Conservation (phyloP, 2,888 invertebrate genomes). For the Drosophila siamana region DNA sequence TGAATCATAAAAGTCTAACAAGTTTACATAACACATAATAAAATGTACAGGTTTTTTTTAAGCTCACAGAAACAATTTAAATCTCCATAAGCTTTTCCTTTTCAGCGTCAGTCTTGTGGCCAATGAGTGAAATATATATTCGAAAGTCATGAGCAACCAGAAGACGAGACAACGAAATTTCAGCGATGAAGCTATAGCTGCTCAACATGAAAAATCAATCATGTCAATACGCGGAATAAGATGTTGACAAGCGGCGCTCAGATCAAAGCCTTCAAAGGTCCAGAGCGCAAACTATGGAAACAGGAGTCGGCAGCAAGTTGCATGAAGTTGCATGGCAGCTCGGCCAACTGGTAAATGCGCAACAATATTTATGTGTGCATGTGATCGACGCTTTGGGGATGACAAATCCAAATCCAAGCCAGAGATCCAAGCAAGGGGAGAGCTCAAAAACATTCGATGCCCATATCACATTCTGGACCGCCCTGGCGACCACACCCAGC, state of each 20-base stretch:
- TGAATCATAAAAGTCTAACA: too few relatives aligned
- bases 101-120: not conserved
- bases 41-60: too few relatives aligned
- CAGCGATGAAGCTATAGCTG: constrained; percentile 42
- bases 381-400: constrained; percentile 56
- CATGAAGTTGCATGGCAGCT: constrained; percentile 12
- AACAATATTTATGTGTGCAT: constrained; percentile 63
- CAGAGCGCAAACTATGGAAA: too few relatives aligned
- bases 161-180: constrained; percentile 37
- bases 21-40: too few relatives aligned
- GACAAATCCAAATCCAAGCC: constrained; percentile 68
- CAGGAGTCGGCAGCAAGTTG: too few relatives aligned
- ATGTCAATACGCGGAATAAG: constrained; percentile 82
- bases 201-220: constrained; percentile 82
- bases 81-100: constrained; percentile 5
- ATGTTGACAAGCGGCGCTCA: constrained; percentile 78
- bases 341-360: constrained; percentile 59
- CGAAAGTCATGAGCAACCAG: constrained; percentile 72
- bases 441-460: constrained; percentile 36
- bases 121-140: constrained; percentile 74
- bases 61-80: too few relatives aligned
- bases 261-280: constrained; percentile 60
- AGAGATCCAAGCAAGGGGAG: too few relatives aligned
- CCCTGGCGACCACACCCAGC: constrained; percentile 65
- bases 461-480: constrained; percentile 70